A percentile compares a stretch with the other conserved stretches of the same genome.
Conservation (phyloP, 2,797 vertebrate genomes). For the Sebastes aleutianus region DNA sequence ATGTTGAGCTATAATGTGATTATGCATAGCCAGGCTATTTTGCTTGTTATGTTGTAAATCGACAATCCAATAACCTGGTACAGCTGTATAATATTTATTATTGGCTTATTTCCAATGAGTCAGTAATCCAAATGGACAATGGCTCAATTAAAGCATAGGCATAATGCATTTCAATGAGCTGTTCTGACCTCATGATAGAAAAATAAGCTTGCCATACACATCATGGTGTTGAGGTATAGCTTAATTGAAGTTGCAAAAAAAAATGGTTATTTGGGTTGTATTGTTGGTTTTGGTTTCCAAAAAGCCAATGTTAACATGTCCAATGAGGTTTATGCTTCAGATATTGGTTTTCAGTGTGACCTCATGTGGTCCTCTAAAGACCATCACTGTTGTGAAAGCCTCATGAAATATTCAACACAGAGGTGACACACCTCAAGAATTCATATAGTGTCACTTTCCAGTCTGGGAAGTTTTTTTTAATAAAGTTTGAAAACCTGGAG, state of each 20-base stretch:
- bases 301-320: background rate
- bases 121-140: constrained; percentile 1
- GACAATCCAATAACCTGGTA: constrained; percentile 28
- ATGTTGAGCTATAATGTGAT: constrained; percentile 18
- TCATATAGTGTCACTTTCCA: background rate
- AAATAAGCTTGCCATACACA: background rate
- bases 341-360: constrained; percentile 14
- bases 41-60: background rate
- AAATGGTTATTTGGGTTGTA: background rate
- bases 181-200: background rate
- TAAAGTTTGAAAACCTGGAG: no score
- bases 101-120: constrained; percentile 1
- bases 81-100: background rate
- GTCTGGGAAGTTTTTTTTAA: no score
- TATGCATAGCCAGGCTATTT: background rate
- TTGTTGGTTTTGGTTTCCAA: background rate
- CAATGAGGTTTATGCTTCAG: background rate
- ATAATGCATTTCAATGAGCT: background rate
- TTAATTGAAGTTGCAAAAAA: background rate
- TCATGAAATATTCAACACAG: constrained; percentile 46
- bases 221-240: background rate
- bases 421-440: constrained; percentile 3
- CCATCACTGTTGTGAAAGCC: constrained; percentile 13
- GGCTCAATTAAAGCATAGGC: background rate
- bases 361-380: background rate